A percentile compares a stretch with the other conserved stretches of the same genome.
phyloP scores from a whole-genome alignment of 2,113 vertebrate genomes.

The Oncorhynchus keta region DNA sequence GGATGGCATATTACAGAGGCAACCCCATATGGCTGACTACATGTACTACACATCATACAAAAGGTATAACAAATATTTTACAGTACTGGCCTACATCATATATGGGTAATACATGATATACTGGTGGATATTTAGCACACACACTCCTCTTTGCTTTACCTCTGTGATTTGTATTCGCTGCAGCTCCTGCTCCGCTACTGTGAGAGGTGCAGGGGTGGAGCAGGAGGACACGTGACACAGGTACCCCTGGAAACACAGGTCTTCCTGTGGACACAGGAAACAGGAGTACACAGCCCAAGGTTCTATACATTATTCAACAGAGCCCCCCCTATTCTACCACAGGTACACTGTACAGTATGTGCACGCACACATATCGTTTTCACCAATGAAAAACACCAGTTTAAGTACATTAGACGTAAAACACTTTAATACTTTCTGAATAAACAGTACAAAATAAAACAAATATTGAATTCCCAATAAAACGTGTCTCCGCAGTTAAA shows the following conservation, averaged over 20 bases:
- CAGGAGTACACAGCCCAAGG: conserved; percentile 65
- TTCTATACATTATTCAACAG: conserved; percentile 72
- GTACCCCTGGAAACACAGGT: conserved; percentile 90
- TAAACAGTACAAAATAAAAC: not conserved
- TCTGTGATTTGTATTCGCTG: conserved; percentile 93
- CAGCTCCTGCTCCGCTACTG: conserved; percentile 88
- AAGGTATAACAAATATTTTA: not conserved
- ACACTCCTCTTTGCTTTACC: conserved; percentile 62
- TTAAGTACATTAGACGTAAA: too few species aligned
- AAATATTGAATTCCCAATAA: not conserved
- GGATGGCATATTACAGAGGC: conserved; percentile 24
- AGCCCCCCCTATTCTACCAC: conserved; percentile 32
- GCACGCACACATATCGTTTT: not conserved
- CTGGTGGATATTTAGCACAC: not conserved
- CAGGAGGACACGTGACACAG: conserved; percentile 87
- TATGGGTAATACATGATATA: too few species aligned
- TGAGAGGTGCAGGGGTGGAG: conserved; percentile 82
- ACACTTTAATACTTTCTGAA: not conserved
- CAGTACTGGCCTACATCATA: not conserved
- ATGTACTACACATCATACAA: not conserved
- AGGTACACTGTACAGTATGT: conserved; percentile 32
- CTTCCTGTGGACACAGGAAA: conserved; percentile 76
- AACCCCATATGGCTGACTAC: not conserved
- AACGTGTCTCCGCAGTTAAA: not conserved
- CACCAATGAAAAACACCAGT: too few species aligned